These are phyloP conservation scores for Sarcophaga peregrina DNA, from an alignment of 1,140 invertebrate species.

Conservation along the genomic window DNA sequence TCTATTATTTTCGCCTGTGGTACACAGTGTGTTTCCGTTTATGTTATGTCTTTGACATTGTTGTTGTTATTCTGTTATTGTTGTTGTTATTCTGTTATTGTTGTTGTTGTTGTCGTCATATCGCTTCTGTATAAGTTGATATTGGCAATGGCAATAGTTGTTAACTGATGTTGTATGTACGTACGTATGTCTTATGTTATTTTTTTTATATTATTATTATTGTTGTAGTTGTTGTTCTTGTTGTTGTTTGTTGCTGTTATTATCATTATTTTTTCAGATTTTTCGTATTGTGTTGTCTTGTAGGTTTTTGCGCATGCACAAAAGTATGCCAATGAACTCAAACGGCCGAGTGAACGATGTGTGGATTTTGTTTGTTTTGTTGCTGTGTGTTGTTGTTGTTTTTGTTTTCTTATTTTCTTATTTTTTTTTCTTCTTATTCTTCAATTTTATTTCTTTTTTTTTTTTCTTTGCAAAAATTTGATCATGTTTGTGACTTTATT, in stretches of 20 bases:
- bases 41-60: background rate
- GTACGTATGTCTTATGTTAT: constrained; percentile 16
- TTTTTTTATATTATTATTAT: too few species aligned
- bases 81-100: constrained; percentile 21
- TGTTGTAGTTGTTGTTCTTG: too few species aligned
- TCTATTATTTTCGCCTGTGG: too few species aligned
- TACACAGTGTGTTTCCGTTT: background rate
- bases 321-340: constrained; percentile 49
- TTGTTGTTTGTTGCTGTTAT: constrained; percentile 12
- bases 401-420: too few species aligned
- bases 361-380: background rate
- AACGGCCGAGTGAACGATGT: constrained; percentile 47
- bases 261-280: background rate
- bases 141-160: constrained; percentile 19
- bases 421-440: too few species aligned
- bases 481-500: background rate
- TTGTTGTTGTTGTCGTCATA: constrained; percentile 24
- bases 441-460: background rate
- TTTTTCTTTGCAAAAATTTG: background rate
- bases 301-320: constrained; percentile 44
- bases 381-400: too few species aligned
- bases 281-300: constrained; percentile 23
- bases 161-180: constrained; percentile 31
- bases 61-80: too few species aligned
- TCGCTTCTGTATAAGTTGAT: background rate